Conservation (phyloP, 2,888 invertebrate genomes). For the Ennomos quercinarius region DNA sequence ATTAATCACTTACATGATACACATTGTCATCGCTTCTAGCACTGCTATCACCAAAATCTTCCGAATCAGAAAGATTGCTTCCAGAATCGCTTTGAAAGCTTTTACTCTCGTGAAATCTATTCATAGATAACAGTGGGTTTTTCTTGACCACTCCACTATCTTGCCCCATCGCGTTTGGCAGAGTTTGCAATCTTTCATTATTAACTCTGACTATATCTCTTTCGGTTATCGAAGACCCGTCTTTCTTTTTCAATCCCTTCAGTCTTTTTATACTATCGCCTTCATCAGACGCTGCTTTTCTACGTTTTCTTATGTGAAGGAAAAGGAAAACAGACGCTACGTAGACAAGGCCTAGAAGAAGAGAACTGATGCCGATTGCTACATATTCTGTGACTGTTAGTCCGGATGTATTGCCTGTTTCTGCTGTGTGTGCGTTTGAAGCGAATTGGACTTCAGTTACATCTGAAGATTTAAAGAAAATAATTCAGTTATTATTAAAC, state of each 20-base stretch:
- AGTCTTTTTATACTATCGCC: constrained; percentile 65
- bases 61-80: constrained; percentile 88
- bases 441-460: constrained; percentile 93
- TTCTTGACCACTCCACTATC: constrained; percentile 91
- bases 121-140: constrained; percentile 88
- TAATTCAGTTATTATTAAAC: too few relatives aligned
- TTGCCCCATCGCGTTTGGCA: constrained; percentile 79
- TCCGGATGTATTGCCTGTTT: constrained; percentile 83
- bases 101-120: constrained; percentile 85
- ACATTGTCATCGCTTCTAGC: constrained; percentile 65
- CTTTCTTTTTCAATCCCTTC: constrained; percentile 72
- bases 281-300: constrained; percentile 79
- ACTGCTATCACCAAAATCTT: constrained; percentile 81
- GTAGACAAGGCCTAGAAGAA: constrained; percentile 94
- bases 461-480: constrained; percentile 78
- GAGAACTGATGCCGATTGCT: constrained; percentile 92
- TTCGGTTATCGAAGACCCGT: constrained; percentile 73
- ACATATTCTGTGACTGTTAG: constrained; percentile 91
- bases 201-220: constrained; percentile 78
- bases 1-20: constrained; percentile 65
- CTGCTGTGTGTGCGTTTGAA: constrained; percentile 86
- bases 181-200: constrained; percentile 68
- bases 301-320: constrained; percentile 90
- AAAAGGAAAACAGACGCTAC: constrained; percentile 94
- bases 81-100: constrained; percentile 81